A percentile compares a stretch with the other conserved stretches of the same genome.
Conservation (phyloP, 2,888 invertebrate species). For the Gnatocerus cornutus region DNA sequence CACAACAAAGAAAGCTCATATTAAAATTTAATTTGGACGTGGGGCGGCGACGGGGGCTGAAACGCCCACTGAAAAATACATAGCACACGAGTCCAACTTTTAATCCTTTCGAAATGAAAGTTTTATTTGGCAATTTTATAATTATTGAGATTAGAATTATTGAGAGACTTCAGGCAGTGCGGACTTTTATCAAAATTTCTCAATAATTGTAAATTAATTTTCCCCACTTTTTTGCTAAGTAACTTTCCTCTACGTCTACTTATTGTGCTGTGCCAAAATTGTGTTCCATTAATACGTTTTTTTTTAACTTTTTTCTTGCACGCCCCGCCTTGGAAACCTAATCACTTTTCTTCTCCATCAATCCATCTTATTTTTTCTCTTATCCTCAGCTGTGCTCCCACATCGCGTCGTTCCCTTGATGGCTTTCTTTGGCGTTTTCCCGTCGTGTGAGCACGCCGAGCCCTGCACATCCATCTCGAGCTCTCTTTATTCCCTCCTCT, state of each 20-base stretch:
- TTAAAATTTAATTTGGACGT: constrained; percentile 51
- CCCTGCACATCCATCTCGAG: constrained; percentile 60
- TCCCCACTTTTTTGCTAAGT: too few species aligned
- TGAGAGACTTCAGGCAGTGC: too few species aligned
- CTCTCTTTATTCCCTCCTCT: constrained; percentile 42
- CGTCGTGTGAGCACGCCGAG: constrained; percentile 62
- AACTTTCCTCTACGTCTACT: too few species aligned
- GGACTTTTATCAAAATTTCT: too few species aligned
- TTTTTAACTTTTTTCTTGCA: background rate
- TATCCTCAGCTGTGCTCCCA: constrained; percentile 61
- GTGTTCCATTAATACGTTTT: too few species aligned
- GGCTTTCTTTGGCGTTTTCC: constrained; percentile 70
- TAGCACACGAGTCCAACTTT: constrained; percentile 44
- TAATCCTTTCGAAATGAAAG: background rate
- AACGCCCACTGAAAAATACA: constrained; percentile 23
- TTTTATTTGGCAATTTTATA: background rate
- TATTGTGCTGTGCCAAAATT: too few species aligned
- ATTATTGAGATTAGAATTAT: too few species aligned
- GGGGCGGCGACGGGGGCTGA: constrained; percentile 8
- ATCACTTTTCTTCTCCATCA: constrained; percentile 65
- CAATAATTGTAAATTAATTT: too few species aligned
- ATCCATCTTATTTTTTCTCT: constrained; percentile 69
- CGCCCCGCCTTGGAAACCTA: background rate
- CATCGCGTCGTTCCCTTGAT: constrained; percentile 67
- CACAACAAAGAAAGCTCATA: constrained; percentile 50